Conservation (phyloP, 2,888 invertebrate genomes). For the Dexiosoma caninum region DNA sequence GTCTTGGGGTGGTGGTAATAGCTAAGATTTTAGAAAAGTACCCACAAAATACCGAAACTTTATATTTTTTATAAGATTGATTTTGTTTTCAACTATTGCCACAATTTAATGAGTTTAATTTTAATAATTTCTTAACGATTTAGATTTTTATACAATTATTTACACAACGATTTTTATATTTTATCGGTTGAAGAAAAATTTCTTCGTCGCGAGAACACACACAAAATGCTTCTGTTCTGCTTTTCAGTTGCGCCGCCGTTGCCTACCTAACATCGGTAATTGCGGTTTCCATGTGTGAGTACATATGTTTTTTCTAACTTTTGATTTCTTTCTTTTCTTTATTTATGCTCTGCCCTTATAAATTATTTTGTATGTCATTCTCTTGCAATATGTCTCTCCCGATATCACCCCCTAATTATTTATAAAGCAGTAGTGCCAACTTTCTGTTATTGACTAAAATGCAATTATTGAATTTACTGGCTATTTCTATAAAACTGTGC, state of each 20-base stretch:
- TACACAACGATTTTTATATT: slow-evolving; percentile 73
- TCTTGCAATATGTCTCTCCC: neutral
- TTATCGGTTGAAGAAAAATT: slow-evolving; percentile 70
- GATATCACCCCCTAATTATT: neutral
- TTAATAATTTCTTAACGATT: slow-evolving; percentile 68
- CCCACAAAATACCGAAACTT: slow-evolving; percentile 27
- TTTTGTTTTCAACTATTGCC: slow-evolving; percentile 20
- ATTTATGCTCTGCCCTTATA: slow-evolving; percentile 2
- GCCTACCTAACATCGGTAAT: slow-evolving; percentile 53
- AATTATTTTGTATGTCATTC: neutral
- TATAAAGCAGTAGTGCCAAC: neutral
- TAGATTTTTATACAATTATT: slow-evolving; percentile 72
- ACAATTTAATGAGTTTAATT: slow-evolving; percentile 60
- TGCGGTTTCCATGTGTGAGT: slow-evolving; percentile 33
- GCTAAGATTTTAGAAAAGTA: slow-evolving; percentile 32
- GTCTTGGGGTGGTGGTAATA: slow-evolving; percentile 31
- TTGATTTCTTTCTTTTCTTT: slow-evolving; percentile 12
- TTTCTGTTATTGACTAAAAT: neutral
- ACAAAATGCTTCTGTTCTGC: slow-evolving; percentile 66
- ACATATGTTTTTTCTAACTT: slow-evolving; percentile 2
- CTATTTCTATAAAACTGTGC: no score
- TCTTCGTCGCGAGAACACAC: slow-evolving; percentile 72
- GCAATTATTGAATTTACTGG: no score
- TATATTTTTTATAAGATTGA: neutral
- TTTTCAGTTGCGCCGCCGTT: slow-evolving; percentile 59